These are phyloP conservation scores for Perizoma affinitatum DNA, from an alignment of 2,888 invertebrate species.

Conservation along the genomic window DNA sequence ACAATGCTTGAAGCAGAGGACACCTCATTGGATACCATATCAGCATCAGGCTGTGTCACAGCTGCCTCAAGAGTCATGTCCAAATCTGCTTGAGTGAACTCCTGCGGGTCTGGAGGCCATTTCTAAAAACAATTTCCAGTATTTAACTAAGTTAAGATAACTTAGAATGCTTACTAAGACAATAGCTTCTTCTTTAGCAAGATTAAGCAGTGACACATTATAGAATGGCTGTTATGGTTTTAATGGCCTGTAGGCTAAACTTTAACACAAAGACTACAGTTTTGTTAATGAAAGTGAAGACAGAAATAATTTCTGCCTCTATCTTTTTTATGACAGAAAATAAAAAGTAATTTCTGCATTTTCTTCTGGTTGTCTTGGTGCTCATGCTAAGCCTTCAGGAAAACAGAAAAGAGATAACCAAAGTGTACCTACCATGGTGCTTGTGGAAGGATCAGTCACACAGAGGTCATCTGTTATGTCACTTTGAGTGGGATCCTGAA, in stretches of 20 bases:
- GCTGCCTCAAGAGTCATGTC: conserved; percentile 54
- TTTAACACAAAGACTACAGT: too few species aligned
- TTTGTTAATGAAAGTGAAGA: too few species aligned
- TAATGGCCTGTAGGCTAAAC: too few species aligned
- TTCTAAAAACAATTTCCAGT: conserved; percentile 45
- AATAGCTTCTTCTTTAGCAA: too few species aligned
- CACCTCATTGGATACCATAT: conserved; percentile 60
- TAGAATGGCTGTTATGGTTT: not conserved
- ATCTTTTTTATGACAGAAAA: too few species aligned
- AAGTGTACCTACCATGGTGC: conserved; percentile 7
- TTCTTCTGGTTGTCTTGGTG: too few species aligned
- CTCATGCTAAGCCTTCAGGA: too few species aligned
- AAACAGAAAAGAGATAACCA: too few species aligned
- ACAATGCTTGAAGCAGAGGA: conserved; percentile 52
- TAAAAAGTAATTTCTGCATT: too few species aligned
- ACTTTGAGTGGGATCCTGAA: conserved; percentile 23
- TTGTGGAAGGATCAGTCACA: conserved; percentile 11
- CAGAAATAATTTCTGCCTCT: too few species aligned
- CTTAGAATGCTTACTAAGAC: not conserved
- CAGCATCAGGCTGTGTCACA: conserved; percentile 49
- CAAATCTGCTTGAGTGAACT: conserved; percentile 53
- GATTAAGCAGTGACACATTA: not conserved
- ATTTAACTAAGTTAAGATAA: too few species aligned
- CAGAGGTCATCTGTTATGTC: conserved; percentile 14
- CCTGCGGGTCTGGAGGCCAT: conserved; percentile 57